Evolutionary conservation across 2,888 invertebrate species (phyloP).

Genomic region (Sarcophaga rosellei): DNA sequence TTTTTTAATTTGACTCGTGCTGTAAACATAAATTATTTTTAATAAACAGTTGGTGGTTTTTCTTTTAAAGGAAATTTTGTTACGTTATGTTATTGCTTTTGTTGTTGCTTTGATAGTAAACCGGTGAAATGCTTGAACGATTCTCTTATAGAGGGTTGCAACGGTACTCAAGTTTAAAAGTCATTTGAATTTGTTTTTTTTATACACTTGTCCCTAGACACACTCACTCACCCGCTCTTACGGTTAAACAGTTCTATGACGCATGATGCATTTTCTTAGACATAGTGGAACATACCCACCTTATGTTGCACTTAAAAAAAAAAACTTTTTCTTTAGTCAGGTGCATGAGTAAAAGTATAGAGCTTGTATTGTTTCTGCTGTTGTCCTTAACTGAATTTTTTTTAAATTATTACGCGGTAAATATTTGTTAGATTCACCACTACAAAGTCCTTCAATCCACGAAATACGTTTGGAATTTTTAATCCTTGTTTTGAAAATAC

Average conservation of each 20-base stretch:
- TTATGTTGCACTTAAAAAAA: constrained; percentile 38
- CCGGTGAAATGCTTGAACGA: constrained; percentile 64
- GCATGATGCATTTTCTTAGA: constrained; percentile 25
- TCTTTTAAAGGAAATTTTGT: constrained; percentile 30
- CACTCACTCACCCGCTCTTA: constrained; percentile 5
- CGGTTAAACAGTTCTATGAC: constrained; percentile 3
- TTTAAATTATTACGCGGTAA: constrained; percentile 28
- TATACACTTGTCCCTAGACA: background rate
- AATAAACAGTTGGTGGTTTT: constrained; percentile 58
- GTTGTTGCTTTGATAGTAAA: constrained; percentile 48
- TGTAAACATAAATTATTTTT: constrained; percentile 49
- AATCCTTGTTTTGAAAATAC: too few species aligned
- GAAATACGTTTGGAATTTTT: background rate
- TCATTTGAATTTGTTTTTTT: constrained; percentile 14
- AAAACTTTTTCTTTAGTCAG: constrained; percentile 34
- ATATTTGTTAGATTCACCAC: constrained; percentile 12
- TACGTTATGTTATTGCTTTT: background rate
- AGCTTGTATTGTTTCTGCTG: background rate
- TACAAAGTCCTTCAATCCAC: background rate
- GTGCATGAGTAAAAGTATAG: constrained; percentile 20
- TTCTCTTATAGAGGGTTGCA: constrained; percentile 59
- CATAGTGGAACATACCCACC: constrained; percentile 12
- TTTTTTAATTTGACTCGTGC: constrained; percentile 63
- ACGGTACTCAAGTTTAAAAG: constrained; percentile 16
- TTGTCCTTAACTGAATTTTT: background rate